Percentiles rank a stretch among this genome's conserved stretches.
Conservation (phyloP, 1,140 invertebrate genomes). For the Anadara kagoshimensis region DNA sequence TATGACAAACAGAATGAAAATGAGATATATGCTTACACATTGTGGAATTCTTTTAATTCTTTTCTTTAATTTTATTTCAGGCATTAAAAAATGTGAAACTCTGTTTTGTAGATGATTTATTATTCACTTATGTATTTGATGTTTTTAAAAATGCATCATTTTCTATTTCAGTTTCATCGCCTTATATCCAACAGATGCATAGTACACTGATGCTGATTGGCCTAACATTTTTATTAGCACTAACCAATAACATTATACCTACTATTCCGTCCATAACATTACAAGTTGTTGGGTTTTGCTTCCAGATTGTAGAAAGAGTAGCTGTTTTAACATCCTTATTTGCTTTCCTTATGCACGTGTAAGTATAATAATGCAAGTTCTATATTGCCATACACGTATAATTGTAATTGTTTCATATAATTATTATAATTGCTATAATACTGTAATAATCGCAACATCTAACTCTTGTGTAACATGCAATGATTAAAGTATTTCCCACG, state of each 20-base stretch:
- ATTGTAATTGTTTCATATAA: background rate
- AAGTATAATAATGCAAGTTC: constrained; percentile 34
- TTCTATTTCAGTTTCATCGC: background rate
- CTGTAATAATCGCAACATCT: background rate
- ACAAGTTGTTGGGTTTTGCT: constrained; percentile 42
- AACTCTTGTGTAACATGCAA: no score
- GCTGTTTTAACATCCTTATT: constrained; percentile 43
- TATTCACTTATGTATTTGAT: no score
- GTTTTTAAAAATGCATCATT: no score
- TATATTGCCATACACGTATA: background rate
- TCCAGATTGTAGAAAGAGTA: constrained; percentile 53
- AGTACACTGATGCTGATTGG: constrained; percentile 48
- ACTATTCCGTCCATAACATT: constrained; percentile 35
- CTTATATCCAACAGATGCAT: constrained; percentile 53
- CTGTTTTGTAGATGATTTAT: no score
- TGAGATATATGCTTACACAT: no score
- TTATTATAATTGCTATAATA: background rate
- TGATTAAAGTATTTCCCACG: no score
- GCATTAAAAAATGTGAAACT: no score
- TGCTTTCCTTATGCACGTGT: constrained; percentile 59
- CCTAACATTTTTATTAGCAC: constrained; percentile 47
- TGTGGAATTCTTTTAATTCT: no score
- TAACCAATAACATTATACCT: constrained; percentile 41
- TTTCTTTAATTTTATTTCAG: no score
- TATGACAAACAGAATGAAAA: no score